phyloP scores from a whole-genome alignment of 2,888 invertebrate species.

The Mechanitis mazaeus region DNA sequence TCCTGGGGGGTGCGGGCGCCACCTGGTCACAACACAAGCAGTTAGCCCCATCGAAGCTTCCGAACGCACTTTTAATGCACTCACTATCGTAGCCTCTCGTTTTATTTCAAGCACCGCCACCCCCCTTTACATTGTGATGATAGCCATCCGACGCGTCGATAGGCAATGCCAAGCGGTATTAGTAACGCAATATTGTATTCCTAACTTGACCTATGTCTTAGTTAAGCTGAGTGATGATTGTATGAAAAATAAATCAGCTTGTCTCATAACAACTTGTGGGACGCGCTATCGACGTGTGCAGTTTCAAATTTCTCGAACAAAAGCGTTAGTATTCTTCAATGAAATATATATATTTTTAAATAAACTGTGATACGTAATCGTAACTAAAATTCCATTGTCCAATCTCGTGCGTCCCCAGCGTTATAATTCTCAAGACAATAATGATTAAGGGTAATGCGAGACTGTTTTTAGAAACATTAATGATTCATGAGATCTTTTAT shows the following conservation, averaged over 20 bases:
- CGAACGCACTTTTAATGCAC: constrained; percentile 74
- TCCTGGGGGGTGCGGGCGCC: constrained; percentile 86
- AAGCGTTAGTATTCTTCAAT: constrained; percentile 66
- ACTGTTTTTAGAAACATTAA: constrained; percentile 66
- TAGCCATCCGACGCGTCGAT: constrained; percentile 61
- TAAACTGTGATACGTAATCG: constrained; percentile 63
- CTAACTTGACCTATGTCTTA: constrained; percentile 50
- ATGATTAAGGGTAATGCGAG: constrained; percentile 63
- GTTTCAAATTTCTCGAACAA: constrained; percentile 62
- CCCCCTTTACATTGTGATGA: constrained; percentile 62
- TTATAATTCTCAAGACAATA: constrained; percentile 65
- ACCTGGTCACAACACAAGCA: constrained; percentile 80
- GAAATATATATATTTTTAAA: constrained; percentile 49
- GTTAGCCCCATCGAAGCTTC: constrained; percentile 72
- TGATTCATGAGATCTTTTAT: constrained; percentile 65
- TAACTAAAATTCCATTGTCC: constrained; percentile 70
- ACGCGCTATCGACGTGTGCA: constrained; percentile 38
- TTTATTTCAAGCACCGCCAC: constrained; percentile 70
- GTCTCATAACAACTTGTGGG: constrained; percentile 45
- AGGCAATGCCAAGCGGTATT: constrained; percentile 63
- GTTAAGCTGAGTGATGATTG: constrained; percentile 56
- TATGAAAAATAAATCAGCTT: constrained; percentile 44
- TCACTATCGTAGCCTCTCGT: constrained; percentile 71
- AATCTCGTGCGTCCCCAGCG: constrained; percentile 57
- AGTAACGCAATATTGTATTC: constrained; percentile 50